Evolutionary conservation across 2,797 vertebrate genomes (phyloP).

Genomic region (Parambassis ranga): DNA sequence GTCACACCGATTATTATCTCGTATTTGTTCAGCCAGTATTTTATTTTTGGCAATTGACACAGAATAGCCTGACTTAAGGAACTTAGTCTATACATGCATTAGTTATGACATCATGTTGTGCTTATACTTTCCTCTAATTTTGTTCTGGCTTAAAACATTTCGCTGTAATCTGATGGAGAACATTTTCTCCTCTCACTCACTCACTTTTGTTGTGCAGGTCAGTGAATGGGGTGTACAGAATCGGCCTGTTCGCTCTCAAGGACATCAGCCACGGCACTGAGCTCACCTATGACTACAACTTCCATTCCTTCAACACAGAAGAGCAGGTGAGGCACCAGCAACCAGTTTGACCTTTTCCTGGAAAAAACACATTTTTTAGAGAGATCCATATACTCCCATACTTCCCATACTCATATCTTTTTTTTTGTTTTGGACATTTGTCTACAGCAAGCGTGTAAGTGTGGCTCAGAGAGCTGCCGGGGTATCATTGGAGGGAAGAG

Average conservation of each 20-base stretch:
- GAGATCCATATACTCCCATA: neutral
- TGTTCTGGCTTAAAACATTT: too few species aligned
- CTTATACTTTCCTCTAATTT: too few species aligned
- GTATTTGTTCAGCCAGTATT: too few species aligned
- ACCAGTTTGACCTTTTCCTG: neutral
- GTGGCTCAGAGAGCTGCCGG: conserved; percentile 91
- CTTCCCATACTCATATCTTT: neutral
- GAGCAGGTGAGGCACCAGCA: conserved; percentile 84
- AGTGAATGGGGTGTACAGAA: conserved; percentile 95
- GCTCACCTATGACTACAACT: conserved; percentile 98
- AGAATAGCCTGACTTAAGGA: too few species aligned
- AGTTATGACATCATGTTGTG: too few species aligned
- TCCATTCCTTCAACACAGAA: conserved; percentile 96
- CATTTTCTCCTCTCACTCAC: too few species aligned
- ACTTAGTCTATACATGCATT: too few species aligned
- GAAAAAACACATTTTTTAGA: neutral
- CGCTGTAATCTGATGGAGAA: too few species aligned
- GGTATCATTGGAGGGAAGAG: conserved; percentile 96
- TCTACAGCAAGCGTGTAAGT: conserved; percentile 92
- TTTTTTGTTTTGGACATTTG: neutral
- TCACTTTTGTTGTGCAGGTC: conserved; percentile 80
- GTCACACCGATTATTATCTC: conserved; percentile 20
- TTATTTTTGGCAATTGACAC: too few species aligned
- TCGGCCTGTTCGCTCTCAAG: conserved; percentile 93
- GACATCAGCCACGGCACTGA: conserved; percentile 92